Percentiles rank a stretch among this genome's conserved stretches.
These are phyloP conservation scores for Temnothorax unifasciatus DNA, from an alignment of 2,888 invertebrate genomes.

Conservation along the genomic window DNA sequence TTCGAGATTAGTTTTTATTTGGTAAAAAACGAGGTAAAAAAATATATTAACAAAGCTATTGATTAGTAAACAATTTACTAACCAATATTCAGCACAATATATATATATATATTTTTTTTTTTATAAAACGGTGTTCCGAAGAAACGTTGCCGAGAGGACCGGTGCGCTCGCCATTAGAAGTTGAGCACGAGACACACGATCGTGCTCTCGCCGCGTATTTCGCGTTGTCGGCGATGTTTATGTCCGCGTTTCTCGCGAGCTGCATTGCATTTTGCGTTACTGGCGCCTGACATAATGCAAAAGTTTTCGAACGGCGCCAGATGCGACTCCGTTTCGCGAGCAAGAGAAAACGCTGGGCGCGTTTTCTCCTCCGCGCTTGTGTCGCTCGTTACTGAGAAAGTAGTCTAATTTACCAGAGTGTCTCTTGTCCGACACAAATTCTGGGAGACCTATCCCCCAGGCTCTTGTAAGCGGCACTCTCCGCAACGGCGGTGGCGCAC, in stretches of 20 bases:
- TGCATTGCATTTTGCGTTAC: slow-evolving; percentile 36
- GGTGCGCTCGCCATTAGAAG: not conserved
- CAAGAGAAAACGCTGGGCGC: slow-evolving; percentile 20
- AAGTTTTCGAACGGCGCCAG: slow-evolving; percentile 50
- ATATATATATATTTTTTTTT: not conserved
- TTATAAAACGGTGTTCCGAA: not conserved
- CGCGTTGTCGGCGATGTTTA: slow-evolving; percentile 28
- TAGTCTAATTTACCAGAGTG: slow-evolving; percentile 53
- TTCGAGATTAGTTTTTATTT: not conserved
- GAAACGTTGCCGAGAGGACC: not conserved
- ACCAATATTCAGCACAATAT: not conserved
- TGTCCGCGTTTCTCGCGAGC: slow-evolving; percentile 14
- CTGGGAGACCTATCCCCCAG: slow-evolving; percentile 10
- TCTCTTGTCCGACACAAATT: slow-evolving; percentile 16
- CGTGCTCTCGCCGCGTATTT: not conserved
- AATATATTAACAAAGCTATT: not conserved
- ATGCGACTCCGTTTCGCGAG: slow-evolving; percentile 36
- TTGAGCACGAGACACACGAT: not conserved
- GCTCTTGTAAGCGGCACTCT: not conserved
- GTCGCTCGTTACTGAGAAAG: slow-evolving; percentile 47
- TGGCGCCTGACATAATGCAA: slow-evolving; percentile 47
- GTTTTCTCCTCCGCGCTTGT: slow-evolving; percentile 17
- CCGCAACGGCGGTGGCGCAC: not conserved
- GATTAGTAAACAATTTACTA: not conserved
- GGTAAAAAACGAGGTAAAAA: not conserved